A percentile compares a stretch with the other conserved stretches of the same genome.
Conservation (phyloP, 2,797 vertebrate species). For the Poeciliopsis infans region DNA sequence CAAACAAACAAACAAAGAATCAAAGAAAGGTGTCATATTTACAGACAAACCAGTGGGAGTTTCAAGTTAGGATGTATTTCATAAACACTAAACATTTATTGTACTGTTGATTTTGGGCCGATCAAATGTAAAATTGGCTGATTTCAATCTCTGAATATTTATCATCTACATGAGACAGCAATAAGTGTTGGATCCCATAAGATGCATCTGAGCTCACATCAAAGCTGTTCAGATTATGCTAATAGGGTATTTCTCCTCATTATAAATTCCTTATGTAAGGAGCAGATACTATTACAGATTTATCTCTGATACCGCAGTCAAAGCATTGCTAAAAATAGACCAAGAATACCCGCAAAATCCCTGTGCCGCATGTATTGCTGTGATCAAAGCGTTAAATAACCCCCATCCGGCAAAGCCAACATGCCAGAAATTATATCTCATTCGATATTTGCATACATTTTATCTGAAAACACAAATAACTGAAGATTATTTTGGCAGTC, state of each 20-base stretch:
- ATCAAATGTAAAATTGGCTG: background rate
- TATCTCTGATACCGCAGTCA: conserved; percentile 65
- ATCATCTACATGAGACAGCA: conserved; percentile 24
- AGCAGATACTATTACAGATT: conserved; percentile 53
- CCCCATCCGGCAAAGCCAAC: conserved; percentile 20
- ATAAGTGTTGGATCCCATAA: conserved; percentile 31
- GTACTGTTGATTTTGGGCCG: background rate
- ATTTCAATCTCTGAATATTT: background rate
- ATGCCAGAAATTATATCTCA: background rate
- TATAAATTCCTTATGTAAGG: conserved; percentile 70
- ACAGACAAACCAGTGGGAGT: background rate
- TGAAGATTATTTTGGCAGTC: conserved; percentile 1
- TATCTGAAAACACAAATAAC: conserved; percentile 13
- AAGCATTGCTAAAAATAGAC: conserved; percentile 50
- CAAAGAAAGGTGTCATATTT: background rate
- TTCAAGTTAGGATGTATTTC: background rate
- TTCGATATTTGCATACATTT: background rate
- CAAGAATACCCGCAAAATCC: conserved; percentile 25
- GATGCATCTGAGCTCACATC: conserved; percentile 44
- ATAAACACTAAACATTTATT: background rate
- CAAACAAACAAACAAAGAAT: background rate
- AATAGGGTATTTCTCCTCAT: conserved; percentile 51
- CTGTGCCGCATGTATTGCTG: background rate
- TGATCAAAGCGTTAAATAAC: conserved; percentile 18
- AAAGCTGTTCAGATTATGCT: conserved; percentile 52